Evolutionary conservation across 2,888 invertebrate genomes (phyloP), one percentile per base, ranked within the genome.

Genomic region (Eugnorisma glareosa): DNA sequence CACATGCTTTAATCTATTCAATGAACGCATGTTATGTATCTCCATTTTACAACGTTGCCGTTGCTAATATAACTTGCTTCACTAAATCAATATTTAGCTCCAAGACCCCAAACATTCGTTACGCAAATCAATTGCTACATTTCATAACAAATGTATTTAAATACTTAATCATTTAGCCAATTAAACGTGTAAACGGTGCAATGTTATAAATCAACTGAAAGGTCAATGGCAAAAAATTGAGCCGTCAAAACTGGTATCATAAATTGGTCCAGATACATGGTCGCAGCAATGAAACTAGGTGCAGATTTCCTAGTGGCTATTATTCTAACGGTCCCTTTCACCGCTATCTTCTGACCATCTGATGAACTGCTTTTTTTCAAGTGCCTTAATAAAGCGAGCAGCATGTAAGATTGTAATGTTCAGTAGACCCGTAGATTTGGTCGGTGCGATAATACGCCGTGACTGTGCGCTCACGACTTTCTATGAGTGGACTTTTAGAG

Each of bases 311-410:
- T 92, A 94, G 93, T 88, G 94, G 94, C 95, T 93, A 95, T 96
- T 94, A 95, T 92, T 92, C 89, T 96, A 96, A 96, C 96, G 96
- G 96, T 94, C 89, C 95, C 96, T 96, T 96, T 96, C 96, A 96
- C 96, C 96, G 94, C 94, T 96, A 96, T 96, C 96, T 94, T 88
- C 93, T 95, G 95, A 94, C 95, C 96, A 96, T 96, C 96, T 91
- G 93, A 93, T 93, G 95, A 93, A 94, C 95, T 94, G 95, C 48
- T 93, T 94, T 95, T 94, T 94, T 94, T 93, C 91, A 94, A 94
- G 92, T 93, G 93, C 94, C 93, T 95, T 95, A 95, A 95, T 95
- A 96, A 96, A 96, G 93, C 93, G 95, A 93, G 92, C 93, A 94
- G 93, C 95, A 95, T 95, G 94, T 95, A 95, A 95, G 94, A 95